Evolutionary conservation across 2,113 vertebrate genomes (phyloP), one percentile per base, ranked within the genome.

Genomic region (Engystomops pustulosus): DNA sequence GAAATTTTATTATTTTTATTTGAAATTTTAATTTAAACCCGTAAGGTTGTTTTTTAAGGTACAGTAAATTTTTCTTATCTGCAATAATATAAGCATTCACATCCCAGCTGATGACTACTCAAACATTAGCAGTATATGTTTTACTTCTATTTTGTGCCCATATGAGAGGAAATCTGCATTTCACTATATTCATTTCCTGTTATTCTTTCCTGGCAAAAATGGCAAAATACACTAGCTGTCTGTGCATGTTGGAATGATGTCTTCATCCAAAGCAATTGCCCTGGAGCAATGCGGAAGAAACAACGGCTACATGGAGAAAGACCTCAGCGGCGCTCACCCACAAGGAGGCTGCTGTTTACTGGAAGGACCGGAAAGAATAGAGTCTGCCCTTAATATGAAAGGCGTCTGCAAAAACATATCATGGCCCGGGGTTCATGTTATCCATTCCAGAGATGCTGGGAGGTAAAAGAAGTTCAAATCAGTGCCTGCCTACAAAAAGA

Each of bases 211-310:
- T 86, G 86, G 45, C 4, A 6, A 4, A 86, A 86, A 76, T 86
- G 86, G 45, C 4, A 82, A 27, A 72, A 72, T 20, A 75, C 41
- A 65, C 71, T 32, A 96, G 96, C 88, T 97, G 41, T 86, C 85
- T 34, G 90, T 96, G 79, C 95, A 96, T 0, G 81, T 95, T 65
- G 96, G 95, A 27, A 60, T 95, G 79, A 91, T 91, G 85, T 85
- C 92, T 10, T 90, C 93, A 0, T 53, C 91, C 88, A 92, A 89
- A 72, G 88, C 86, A 0, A 85, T 95, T 85, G 87, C 91, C 86
- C 88, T 97, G 55, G 95, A 96, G 87, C 96, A 96, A 89, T 93
- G 92, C 15, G 95, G 92, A 82, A 95, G 91, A 90, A 97, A 96
- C 91, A 85, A 79, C 77, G 91, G 92, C 32, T 98, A 96, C 89